Base-by-base conservation (phyloP, 2,888 invertebrate genomes). In the Orthosia cruda region DNA sequence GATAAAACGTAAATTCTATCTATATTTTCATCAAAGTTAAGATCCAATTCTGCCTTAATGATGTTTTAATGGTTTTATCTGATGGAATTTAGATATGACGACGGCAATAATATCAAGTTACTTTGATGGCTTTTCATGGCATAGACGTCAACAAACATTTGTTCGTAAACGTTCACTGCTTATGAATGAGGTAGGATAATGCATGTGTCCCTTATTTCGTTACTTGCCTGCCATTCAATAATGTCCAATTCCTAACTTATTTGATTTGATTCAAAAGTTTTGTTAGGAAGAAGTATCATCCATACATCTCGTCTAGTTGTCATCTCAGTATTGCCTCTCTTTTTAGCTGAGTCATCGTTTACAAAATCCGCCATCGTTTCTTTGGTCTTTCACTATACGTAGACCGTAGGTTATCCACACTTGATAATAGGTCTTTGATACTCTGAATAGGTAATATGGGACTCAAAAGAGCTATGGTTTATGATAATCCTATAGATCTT, bases 1-100 rank as follows among this genome's bases (percentile, higher is more conserved):
- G 15, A 66, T 66, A 54, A 52, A 57, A 54, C 4, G 49, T 5
- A 3, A 50, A 50, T 59, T 45, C 4, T 54, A 63, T 58, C 18
- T 26, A 7, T 16, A 40, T 47, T 80, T 55, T 49, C 7, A 72
- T 59, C n/a, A 52, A 77, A 47, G 13, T 49, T 54, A 26, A 49
- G 16, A 26, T 20, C 7, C 1, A 15, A 26, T 7, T 13, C 13
- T 16, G 15, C n/a, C 11, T 52, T 13, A 40, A 20, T 26, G 20
- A 45, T 58, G 26, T 55, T 78, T 32, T 49, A 52, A 80, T 26
- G 23, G 15, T 12, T 12, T 26, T 13, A 55, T 59, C 49, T 26
- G 40, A 54, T 49, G 2, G 12, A 57, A 66, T 72, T 71, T 26
- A 16, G 62, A 40, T 54, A 15, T 12, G 49, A 32, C 32, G n/a